Evolutionary conservation across 2,797 vertebrate genomes (phyloP).

Genomic region (Dendrocincla tyrannina): DNA sequence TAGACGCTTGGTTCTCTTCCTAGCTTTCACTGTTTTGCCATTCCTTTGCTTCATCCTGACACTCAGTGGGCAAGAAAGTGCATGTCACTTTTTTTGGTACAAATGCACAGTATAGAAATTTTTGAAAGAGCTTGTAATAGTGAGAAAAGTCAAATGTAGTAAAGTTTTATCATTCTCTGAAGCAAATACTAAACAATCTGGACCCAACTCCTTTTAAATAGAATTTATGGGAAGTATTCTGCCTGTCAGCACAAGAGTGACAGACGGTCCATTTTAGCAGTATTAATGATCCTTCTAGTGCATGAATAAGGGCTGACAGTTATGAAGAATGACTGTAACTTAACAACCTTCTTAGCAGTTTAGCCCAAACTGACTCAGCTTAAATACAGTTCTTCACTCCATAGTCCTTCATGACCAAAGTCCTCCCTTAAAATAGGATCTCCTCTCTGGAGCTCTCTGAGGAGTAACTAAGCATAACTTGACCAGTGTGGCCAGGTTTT

Average conservation of each 20-base stretch:
- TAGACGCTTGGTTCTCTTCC: neutral
- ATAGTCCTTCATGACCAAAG: neutral
- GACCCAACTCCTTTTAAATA: neutral
- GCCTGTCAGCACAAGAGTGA: neutral
- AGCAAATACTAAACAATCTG: neutral
- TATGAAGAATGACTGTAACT: constrained; percentile 40
- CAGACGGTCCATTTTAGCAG: neutral
- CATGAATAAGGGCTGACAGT: constrained; percentile 18
- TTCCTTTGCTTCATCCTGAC: neutral
- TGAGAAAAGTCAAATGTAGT: neutral
- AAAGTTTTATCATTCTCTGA: neutral
- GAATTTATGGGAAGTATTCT: neutral
- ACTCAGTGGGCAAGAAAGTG: neutral
- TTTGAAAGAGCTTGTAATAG: neutral
- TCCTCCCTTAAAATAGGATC: neutral
- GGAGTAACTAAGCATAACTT: neutral
- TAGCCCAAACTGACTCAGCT: neutral
- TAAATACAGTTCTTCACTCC: neutral
- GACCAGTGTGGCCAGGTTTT: neutral
- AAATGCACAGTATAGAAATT: neutral
- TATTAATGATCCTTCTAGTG: constrained; percentile 14
- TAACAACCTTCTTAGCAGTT: constrained; percentile 6
- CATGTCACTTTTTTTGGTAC: neutral
- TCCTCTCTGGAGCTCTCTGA: neutral
- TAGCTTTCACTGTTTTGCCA: neutral